Conservation (phyloP, 2,797 vertebrate species). For the Acanthurus leucopareius region DNA sequence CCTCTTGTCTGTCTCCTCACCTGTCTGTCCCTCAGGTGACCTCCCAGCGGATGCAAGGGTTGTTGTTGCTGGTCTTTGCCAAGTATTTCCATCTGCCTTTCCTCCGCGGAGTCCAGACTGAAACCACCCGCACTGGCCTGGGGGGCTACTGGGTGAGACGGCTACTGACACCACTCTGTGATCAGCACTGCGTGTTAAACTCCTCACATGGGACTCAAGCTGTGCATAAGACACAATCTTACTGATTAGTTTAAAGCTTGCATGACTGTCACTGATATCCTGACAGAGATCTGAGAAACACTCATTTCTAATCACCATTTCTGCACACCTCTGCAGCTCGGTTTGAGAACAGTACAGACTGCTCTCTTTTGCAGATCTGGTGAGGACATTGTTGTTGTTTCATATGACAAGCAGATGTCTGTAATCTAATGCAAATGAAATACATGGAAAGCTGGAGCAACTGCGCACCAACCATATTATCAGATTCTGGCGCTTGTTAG, state of each 20-base stretch:
- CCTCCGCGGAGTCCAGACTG: conserved; percentile 94
- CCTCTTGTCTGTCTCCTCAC: conserved; percentile 1
- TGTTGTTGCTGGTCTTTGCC: conserved; percentile 93
- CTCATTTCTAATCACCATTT: neutral
- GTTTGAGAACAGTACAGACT: neutral
- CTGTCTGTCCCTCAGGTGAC: conserved; percentile 87
- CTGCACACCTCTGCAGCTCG: neutral
- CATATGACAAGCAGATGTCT: neutral
- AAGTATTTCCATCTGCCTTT: conserved; percentile 98
- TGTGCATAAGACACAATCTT: neutral
- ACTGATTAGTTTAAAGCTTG: conserved; percentile 1
- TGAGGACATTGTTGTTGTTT: neutral
- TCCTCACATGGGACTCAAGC: conserved; percentile 7
- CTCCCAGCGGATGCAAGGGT: conserved; percentile 96
- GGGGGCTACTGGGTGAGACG: conserved; percentile 97
- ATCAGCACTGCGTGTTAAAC: conserved; percentile 25
- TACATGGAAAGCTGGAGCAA: neutral
- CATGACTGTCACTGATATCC: conserved; percentile 11
- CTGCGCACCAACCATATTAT: neutral
- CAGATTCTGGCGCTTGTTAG: conserved; percentile 22
- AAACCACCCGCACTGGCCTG: conserved; percentile 95
- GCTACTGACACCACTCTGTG: conserved; percentile 34
- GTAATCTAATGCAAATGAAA: conserved; percentile 5
- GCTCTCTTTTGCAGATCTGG: conserved; percentile 1
- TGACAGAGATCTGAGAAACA: conserved; percentile 13